A percentile compares a stretch with the other conserved stretches of the same genome.
Evolutionary conservation across 1,140 invertebrate genomes (phyloP).

Genomic region (Drosophila baimaii): DNA sequence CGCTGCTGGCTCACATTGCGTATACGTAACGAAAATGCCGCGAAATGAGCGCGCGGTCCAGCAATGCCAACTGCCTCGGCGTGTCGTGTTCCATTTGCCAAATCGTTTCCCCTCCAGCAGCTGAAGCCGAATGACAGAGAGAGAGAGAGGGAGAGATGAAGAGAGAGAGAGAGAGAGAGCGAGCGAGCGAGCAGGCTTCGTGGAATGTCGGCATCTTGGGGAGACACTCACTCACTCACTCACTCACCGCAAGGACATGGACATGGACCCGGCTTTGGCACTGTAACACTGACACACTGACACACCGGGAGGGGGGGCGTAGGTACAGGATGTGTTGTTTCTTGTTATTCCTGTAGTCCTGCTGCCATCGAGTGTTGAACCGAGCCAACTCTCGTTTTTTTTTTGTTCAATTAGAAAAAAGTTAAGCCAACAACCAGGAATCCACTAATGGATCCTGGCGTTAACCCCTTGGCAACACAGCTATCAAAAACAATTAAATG

Average conservation of each 20-base stretch:
- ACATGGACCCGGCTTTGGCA: slow-evolving; percentile 53
- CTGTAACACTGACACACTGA: slow-evolving; percentile 62
- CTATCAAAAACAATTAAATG: background rate
- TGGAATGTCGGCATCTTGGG: slow-evolving; percentile 44
- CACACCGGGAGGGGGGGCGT: background rate
- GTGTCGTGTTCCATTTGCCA: slow-evolving; percentile 49
- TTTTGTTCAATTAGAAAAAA: background rate
- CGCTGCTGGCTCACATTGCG: slow-evolving; percentile 35
- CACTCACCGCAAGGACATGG: slow-evolving; percentile 24
- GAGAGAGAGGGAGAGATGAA: background rate
- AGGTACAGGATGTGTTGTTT: background rate
- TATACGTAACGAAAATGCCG: slow-evolving; percentile 60
- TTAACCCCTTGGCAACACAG: background rate
- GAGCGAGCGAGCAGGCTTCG: slow-evolving; percentile 31
- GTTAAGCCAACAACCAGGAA: background rate
- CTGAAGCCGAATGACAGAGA: background rate
- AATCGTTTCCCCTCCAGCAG: slow-evolving; percentile 48
- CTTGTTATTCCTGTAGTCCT: background rate
- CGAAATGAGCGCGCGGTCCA: slow-evolving; percentile 45
- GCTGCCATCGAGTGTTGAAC: slow-evolving; percentile 12
- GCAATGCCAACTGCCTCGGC: slow-evolving; percentile 31
- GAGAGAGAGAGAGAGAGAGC: background rate
- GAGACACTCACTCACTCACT: background rate
- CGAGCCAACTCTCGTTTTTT: background rate
- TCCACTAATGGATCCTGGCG: too few species aligned